A percentile compares a stretch with the other conserved stretches of the same genome.
Conservation (phyloP, 2,797 vertebrate species). For the Lithobates sylvaticus region DNA sequence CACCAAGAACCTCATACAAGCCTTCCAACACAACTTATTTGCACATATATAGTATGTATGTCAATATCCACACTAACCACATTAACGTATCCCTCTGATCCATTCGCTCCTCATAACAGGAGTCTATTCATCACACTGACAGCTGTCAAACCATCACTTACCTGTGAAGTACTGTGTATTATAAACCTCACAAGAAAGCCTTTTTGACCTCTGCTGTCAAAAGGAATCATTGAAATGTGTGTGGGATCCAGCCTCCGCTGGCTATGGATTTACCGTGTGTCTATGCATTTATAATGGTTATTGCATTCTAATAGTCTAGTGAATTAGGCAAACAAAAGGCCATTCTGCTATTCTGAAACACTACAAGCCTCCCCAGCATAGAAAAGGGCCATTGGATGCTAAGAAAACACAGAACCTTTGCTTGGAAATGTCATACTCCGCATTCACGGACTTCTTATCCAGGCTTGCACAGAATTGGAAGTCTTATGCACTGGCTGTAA, state of each 20-base stretch:
- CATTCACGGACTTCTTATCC: constrained; percentile 1
- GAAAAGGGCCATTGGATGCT: constrained; percentile 33
- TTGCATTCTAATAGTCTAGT: constrained; percentile 15
- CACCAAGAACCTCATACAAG: no score
- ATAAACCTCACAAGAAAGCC: neutral
- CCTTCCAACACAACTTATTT: no score
- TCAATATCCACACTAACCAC: neutral
- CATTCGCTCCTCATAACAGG: neutral
- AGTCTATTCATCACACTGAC: neutral
- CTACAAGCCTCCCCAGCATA: constrained; percentile 19
- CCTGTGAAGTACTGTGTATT: neutral
- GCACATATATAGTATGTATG: neutral
- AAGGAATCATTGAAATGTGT: constrained; percentile 20
- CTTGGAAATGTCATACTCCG: constrained; percentile 2
- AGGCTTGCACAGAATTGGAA: constrained; percentile 73
- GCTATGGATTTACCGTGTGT: constrained; percentile 6
- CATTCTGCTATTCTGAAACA: constrained; percentile 35
- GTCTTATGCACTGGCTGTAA: constrained; percentile 68
- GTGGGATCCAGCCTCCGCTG: neutral
- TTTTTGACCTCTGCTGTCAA: constrained; percentile 23
- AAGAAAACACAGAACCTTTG: constrained; percentile 28
- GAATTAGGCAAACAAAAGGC: constrained; percentile 8
- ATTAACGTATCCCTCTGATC: neutral
- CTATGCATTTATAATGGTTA: constrained; percentile 13
- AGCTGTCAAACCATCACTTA: neutral